These are phyloP conservation scores for Macquaria ambigua DNA, from an alignment of 2,113 vertebrate species.

Conservation along the genomic window DNA sequence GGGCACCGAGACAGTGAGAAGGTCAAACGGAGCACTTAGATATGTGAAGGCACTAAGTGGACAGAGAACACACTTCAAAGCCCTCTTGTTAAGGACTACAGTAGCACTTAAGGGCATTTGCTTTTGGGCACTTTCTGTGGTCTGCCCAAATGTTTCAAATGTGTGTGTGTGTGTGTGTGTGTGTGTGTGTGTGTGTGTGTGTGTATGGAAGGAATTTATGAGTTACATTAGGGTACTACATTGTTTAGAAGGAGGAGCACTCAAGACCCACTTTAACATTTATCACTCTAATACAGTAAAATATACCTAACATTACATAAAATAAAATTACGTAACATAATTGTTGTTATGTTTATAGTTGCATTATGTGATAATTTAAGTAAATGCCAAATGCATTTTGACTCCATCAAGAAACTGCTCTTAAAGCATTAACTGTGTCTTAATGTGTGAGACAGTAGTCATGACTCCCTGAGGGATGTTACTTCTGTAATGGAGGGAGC, in stretches of 20 bases:
- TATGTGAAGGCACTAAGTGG: conserved; percentile 61
- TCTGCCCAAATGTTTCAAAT: conserved; percentile 15
- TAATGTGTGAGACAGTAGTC: not conserved
- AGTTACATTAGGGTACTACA: not conserved
- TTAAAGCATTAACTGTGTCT: not conserved
- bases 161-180: not conserved
- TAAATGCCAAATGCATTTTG: not conserved
- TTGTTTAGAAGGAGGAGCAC: not conserved
- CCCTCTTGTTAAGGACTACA: conserved; percentile 33
- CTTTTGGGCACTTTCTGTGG: conserved; percentile 40
- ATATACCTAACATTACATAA: not conserved
- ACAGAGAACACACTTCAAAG: conserved; percentile 45
- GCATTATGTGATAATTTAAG: not conserved
- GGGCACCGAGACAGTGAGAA: conserved; percentile 53
- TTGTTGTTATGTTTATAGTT: not conserved
- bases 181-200: not conserved
- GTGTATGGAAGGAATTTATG: not conserved
- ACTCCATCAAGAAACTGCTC: not conserved
- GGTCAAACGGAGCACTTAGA: conserved; percentile 66
- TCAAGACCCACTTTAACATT: not conserved
- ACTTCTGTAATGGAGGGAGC: not conserved
- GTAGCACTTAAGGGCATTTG: conserved; percentile 53
- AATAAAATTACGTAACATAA: not conserved
- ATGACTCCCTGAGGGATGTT: not conserved
- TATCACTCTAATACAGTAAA: not conserved